These are phyloP conservation scores for Falco concolor DNA, from an alignment of 2,797 vertebrate genomes.

Conservation along the genomic window DNA sequence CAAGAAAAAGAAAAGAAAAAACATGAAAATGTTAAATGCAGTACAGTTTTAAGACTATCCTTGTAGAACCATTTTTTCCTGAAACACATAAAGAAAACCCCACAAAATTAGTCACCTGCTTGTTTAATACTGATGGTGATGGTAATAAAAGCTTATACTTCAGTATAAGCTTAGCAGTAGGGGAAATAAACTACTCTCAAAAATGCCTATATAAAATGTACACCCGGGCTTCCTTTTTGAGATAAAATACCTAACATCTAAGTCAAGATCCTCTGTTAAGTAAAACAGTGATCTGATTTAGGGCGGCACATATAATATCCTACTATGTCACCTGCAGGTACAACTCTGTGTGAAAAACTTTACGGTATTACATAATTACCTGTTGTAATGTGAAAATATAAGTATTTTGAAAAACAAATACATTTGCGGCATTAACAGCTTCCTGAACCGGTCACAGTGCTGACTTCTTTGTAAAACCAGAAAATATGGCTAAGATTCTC, in stretches of 20 bases:
- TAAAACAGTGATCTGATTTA: neutral
- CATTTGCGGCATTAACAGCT: neutral
- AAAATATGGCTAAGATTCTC: neutral
- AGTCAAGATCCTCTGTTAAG: neutral
- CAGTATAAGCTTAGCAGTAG: neutral
- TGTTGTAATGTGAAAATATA: neutral
- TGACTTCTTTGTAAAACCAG: neutral
- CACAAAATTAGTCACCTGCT: neutral
- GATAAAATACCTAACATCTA: neutral
- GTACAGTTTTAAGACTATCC: neutral
- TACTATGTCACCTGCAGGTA: neutral
- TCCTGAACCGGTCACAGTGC: neutral
- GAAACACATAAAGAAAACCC: accelerated
- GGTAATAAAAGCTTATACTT: neutral
- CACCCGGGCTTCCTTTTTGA: neutral
- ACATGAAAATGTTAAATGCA: neutral
- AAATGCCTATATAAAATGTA: neutral
- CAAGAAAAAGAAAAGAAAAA: neutral
- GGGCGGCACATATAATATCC: neutral
- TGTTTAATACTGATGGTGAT: neutral
- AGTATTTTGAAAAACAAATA: neutral
- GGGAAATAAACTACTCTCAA: neutral
- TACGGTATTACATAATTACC: neutral
- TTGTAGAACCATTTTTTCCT: neutral
- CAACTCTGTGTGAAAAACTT: neutral